Percentiles rank a stretch among this genome's conserved stretches.
phyloP scores from a whole-genome alignment of 2,888 invertebrate species.

The Drosophila ochracea region DNA sequence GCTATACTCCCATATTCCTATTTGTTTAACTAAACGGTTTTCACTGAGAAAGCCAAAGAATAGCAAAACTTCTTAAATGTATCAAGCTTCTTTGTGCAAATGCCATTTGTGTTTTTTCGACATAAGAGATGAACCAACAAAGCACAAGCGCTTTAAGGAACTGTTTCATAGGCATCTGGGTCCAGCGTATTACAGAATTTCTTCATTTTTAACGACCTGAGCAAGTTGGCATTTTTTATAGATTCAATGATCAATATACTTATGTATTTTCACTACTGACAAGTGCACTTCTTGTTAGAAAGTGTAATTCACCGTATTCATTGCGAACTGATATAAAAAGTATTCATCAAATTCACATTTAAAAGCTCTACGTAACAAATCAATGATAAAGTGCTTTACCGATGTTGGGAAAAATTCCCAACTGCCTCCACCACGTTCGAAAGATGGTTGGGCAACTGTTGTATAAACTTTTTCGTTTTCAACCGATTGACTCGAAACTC shows the following conservation, averaged over 20 bases:
- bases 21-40: neutral
- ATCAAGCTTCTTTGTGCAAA: neutral
- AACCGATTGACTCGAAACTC: conserved; percentile 8
- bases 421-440: neutral
- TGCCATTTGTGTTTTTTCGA: neutral
- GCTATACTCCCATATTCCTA: neutral
- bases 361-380: neutral
- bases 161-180: neutral
- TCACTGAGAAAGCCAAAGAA: neutral
- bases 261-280: neutral
- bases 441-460: neutral
- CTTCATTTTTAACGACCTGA: neutral
- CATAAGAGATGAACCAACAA: neutral
- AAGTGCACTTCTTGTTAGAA: neutral
- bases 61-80: neutral
- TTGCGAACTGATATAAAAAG: neutral
- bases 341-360: conserved; percentile 4
- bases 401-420: neutral
- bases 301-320: neutral
- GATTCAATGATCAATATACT: neutral
- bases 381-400: neutral
- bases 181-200: neutral
- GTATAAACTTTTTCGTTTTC: conserved; percentile 1
- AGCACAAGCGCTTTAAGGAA: neutral
- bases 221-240: neutral